phyloP scores from a whole-genome alignment of 1,140 invertebrate species.

The Drosophila sucinea region DNA sequence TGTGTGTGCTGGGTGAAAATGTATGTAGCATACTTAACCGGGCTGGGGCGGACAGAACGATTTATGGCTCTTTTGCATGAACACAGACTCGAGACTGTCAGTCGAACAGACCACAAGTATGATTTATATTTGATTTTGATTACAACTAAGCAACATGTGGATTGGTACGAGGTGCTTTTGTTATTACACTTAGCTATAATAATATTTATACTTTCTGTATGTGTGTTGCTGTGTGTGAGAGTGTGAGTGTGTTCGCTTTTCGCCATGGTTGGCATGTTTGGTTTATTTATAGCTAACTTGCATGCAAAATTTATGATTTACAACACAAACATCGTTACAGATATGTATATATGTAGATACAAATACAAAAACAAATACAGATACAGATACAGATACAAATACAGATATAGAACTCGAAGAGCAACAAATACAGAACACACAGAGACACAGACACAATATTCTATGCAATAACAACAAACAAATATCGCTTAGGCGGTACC shows the following conservation, averaged over 20 bases:
- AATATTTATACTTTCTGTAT: slow-evolving; percentile 53
- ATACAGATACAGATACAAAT: slow-evolving; percentile 38
- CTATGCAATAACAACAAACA: slow-evolving; percentile 27
- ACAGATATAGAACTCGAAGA: slow-evolving; percentile 32
- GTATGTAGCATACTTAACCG: slow-evolving; percentile 55
- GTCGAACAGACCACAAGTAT: slow-evolving; percentile 62
- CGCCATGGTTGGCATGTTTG: slow-evolving; percentile 40
- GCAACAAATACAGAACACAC: slow-evolving; percentile 19
- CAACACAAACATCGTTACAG: slow-evolving; percentile 58
- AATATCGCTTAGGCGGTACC: slow-evolving; percentile 14
- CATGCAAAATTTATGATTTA: slow-evolving; percentile 80
- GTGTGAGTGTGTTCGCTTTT: slow-evolving; percentile 35
- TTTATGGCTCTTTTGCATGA: slow-evolving; percentile 77
- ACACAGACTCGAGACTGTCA: slow-evolving; percentile 48
- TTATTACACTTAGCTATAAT: slow-evolving; percentile 74
- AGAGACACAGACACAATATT: background rate
- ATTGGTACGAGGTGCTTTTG: slow-evolving; percentile 31
- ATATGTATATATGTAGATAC: slow-evolving; percentile 34
- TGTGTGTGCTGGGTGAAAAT: slow-evolving; percentile 33
- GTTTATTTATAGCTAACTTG: slow-evolving; percentile 76
- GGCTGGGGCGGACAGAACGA: slow-evolving; percentile 43
- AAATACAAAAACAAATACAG: slow-evolving; percentile 30
- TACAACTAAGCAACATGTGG: slow-evolving; percentile 69
- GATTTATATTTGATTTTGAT: slow-evolving; percentile 80
- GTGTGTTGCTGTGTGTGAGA: slow-evolving; percentile 29